phyloP scores from a whole-genome alignment of 2,797 vertebrate genomes.

The Enteromius mattozi region DNA sequence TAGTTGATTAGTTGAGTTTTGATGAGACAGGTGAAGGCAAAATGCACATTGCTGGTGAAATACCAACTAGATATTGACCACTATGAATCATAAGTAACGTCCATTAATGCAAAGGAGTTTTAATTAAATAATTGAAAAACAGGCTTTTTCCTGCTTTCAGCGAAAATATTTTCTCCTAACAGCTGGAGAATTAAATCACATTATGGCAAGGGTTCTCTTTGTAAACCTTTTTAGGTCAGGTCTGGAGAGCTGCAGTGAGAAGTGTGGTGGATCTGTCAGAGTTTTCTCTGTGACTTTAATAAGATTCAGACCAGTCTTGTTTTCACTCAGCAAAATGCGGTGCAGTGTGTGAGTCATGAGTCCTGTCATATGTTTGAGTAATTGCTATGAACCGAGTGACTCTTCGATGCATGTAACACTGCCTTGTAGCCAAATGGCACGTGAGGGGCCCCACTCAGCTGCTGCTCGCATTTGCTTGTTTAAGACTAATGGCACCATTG shows the following conservation, averaged over 20 bases:
- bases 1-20: background rate
- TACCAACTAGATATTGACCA: constrained; percentile 31
- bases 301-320: constrained; percentile 65
- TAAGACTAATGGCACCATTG: constrained; percentile 49
- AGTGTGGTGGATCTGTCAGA: constrained; percentile 57
- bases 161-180: constrained; percentile 8
- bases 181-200: constrained; percentile 19
- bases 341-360: constrained; percentile 69
- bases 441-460: constrained; percentile 44
- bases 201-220: background rate
- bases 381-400: constrained; percentile 70
- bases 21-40: constrained; percentile 6
- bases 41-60: constrained; percentile 22
- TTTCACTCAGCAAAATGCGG: constrained; percentile 63
- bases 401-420: constrained; percentile 54
- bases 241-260: constrained; percentile 41
- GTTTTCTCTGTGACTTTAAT: constrained; percentile 58
- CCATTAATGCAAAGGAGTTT: constrained; percentile 6
- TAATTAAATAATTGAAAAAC: constrained; percentile 18
- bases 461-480: constrained; percentile 52
- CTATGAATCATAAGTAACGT: background rate
- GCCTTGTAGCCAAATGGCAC: constrained; percentile 61
- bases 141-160: constrained; percentile 20
- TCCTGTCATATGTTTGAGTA: constrained; percentile 68
- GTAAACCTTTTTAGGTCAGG: constrained; percentile 19